Base-by-base conservation (phyloP, 2,113 vertebrate species). In the Hipposideros armiger region DNA sequence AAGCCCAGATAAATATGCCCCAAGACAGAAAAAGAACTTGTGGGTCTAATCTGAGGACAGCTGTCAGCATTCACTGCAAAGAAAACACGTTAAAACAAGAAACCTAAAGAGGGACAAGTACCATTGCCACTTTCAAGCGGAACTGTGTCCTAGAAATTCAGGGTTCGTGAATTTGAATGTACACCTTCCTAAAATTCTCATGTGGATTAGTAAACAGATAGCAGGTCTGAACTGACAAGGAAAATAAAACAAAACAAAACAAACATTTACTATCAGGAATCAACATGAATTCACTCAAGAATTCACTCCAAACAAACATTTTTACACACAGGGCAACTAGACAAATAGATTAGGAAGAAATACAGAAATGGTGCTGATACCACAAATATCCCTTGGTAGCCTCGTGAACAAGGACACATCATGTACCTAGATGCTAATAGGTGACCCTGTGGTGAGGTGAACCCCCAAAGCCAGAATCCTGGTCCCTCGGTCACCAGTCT, bases 391-490 rank as follows among this genome's bases (percentile, higher is more conserved):
- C 52, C 64, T 4, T 9, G 40, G 17, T 5, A 64, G 60, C 82
- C 36, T 76, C 58, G 42, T 58, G 52, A 78, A 30, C 64, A 67
- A 60, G 83, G 42, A 69, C 62, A 36, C 17, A 40, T 28, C 30
- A 4, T 0, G 1, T 1, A 4, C 19, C 24, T 10, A 8, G 11
- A 47, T 19, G 74, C 42, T 13, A 32, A 22, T 1, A 14, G 45
- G 14, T 26, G 50, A 40, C 17, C 45, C 22, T 20, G 15, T 28
- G 66, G 4, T 11, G 11, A 67, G 40, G 28, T 4, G 2, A 24
- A 24, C 9, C 10, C n/a, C 42, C 5, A 50, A 80, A 50, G 84
- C 42, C 28, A 16, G 56, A 64, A n/a, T 14, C n/a, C 58, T 7
- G 16, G 3, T 6, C 30, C 56, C 67, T 73, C 52, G 5, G 19